Percentiles rank a stretch among this genome's conserved stretches.
These are phyloP conservation scores for Siniperca obscura DNA, from an alignment of 2,797 vertebrate species.

Conservation along the genomic window DNA sequence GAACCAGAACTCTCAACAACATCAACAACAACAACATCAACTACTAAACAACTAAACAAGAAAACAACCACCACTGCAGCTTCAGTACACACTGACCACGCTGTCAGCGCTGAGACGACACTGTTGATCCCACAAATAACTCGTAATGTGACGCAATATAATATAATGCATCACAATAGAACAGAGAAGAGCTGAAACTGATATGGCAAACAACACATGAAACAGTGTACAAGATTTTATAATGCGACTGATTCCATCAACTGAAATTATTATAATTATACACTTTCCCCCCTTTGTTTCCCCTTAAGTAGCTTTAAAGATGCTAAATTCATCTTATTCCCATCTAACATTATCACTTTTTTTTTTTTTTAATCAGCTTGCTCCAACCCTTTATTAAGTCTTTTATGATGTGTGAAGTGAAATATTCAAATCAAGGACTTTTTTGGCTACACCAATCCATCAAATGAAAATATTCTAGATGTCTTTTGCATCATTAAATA, in stretches of 20 bases:
- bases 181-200: background rate
- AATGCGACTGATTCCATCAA: background rate
- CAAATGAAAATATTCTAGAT: background rate
- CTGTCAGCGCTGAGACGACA: background rate
- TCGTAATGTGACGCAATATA: background rate
- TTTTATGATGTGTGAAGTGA: too few species aligned
- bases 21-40: slow-evolving; percentile 26
- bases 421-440: too few species aligned
- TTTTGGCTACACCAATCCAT: background rate
- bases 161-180: background rate
- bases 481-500: background rate
- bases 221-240: too few species aligned
- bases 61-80: background rate
- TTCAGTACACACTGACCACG: background rate
- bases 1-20: slow-evolving; percentile 56
- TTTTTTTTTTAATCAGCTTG: too few species aligned
- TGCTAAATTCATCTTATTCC: background rate
- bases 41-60: background rate
- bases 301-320: background rate
- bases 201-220: background rate
- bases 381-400: too few species aligned
- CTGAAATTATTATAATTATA: background rate
- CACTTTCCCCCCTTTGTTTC: background rate
- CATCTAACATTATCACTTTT: background rate
- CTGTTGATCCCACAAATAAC: background rate